Evolutionary conservation across 2,888 invertebrate genomes (phyloP), one percentile per base, ranked within the genome.

Genomic region (Boloria selene): DNA sequence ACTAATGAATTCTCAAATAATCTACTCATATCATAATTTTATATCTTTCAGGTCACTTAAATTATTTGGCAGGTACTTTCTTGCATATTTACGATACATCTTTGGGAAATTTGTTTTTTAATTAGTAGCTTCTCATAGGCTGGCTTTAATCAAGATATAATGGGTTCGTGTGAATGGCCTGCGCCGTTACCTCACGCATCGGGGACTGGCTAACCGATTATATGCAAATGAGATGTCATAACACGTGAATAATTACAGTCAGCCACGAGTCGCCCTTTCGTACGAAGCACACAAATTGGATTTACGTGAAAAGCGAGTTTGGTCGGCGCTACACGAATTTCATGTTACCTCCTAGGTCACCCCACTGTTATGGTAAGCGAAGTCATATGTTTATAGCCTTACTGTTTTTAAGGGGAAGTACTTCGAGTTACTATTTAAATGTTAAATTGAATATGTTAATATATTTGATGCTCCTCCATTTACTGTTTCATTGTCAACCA

Each of bases 181-280:
- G 83, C 85, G 81, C 79, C 78, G 78, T 88, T 88, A 82, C 90
- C 89, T 89, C 90, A 91, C 90, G 90, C 88, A 89, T 83, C 83
- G 82, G 74, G 81, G 82, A 77, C 85, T 84, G 83, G 82, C 81
- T 83, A 78, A 80, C 79, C 91, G 92, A 91, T 92, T 92, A 92
- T 91, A 92, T 92, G 90, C 85, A 90, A 92, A 92, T 92, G 86
- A 84, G 88, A 91, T 90, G 92, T 92, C 92, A 92, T 92, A 92
- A 92, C 90, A 90, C 79, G 85, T 91, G 92, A 92, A 91, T 92
- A 92, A 92, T 92, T 88, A 90, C 89, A 82, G 80, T 85, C 83
- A 84, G 81, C 88, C 87, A 87, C 88, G 88, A 84, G 79, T 90
- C 86, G 82, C 91, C 90, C 91, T 90, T 90, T 90, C 84, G 85